Percentiles rank a stretch among this genome's conserved stretches.
Conservation (phyloP, 2,888 invertebrate species). For the Ichneumoninae sp. region DNA sequence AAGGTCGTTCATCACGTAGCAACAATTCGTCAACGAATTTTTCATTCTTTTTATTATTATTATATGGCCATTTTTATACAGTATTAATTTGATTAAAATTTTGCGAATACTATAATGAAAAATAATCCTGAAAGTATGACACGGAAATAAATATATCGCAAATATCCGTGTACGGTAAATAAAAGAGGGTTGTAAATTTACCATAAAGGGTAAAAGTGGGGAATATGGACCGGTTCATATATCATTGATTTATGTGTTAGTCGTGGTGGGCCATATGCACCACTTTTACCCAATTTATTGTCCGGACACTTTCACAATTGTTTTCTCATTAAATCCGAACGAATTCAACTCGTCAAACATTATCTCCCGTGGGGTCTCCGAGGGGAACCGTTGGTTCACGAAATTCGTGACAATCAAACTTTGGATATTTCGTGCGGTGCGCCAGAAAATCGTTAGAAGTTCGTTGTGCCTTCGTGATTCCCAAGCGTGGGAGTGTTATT, state of each 20-base stretch:
- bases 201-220: background rate
- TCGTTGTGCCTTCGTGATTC: slow-evolving; percentile 25
- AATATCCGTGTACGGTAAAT: background rate
- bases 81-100: background rate
- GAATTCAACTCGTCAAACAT: background rate
- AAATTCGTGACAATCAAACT: slow-evolving; percentile 13
- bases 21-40: slow-evolving; percentile 12
- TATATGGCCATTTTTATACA: background rate
- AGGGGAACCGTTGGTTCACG: background rate
- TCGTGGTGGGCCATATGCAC: too few species aligned
- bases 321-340: background rate
- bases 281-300: background rate
- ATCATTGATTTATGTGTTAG: too few species aligned
- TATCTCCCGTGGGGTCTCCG: background rate
- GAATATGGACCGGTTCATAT: too few species aligned
- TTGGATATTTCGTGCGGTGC: background rate
- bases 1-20: slow-evolving; percentile 24
- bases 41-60: background rate
- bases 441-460: slow-evolving; percentile 15
- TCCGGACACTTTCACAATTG: background rate
- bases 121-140: background rate
- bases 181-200: background rate
- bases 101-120: background rate
- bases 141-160: background rate
- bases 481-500: slow-evolving; percentile 35